Conservation (phyloP, 2,113 vertebrate genomes). For the Pyrgilauda ruficollis region DNA sequence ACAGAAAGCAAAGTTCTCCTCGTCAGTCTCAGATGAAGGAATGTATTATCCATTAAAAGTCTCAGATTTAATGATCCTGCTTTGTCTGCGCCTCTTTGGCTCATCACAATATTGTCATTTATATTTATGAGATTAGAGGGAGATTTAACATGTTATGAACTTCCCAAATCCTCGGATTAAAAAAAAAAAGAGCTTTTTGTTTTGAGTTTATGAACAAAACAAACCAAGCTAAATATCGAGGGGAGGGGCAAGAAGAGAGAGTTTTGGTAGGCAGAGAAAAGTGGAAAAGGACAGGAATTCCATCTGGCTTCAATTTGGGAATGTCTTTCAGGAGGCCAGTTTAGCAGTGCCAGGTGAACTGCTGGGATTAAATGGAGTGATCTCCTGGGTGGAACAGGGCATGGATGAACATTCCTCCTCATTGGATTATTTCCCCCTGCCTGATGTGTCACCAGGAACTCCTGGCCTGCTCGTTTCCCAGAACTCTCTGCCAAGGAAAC, state of each 20-base stretch:
- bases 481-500: not conserved
- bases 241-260: not conserved
- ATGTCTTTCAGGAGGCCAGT: not conserved
- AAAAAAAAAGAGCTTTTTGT: not conserved
- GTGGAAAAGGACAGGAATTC: not conserved
- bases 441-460: not conserved
- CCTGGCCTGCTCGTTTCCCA: not conserved
- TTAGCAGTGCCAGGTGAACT: not conserved
- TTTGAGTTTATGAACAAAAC: not conserved
- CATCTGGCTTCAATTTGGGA: not conserved
- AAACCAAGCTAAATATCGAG: not conserved
- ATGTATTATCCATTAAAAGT: not conserved
- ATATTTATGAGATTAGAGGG: constrained; percentile 59
- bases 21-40: not conserved
- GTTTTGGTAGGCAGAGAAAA: not conserved
- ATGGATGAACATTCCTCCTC: not conserved
- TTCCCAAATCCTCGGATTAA: not conserved
- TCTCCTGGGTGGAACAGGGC: not conserved
- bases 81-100: constrained; percentile 21
- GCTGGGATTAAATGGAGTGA: not conserved
- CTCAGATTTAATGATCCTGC: not conserved
- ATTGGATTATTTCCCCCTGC: not conserved
- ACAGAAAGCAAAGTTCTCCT: not conserved
- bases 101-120: constrained; percentile 38
- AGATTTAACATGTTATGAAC: constrained; percentile 8